Evolutionary conservation across 2,888 invertebrate species (phyloP).

Genomic region (Drosophila yooni): DNA sequence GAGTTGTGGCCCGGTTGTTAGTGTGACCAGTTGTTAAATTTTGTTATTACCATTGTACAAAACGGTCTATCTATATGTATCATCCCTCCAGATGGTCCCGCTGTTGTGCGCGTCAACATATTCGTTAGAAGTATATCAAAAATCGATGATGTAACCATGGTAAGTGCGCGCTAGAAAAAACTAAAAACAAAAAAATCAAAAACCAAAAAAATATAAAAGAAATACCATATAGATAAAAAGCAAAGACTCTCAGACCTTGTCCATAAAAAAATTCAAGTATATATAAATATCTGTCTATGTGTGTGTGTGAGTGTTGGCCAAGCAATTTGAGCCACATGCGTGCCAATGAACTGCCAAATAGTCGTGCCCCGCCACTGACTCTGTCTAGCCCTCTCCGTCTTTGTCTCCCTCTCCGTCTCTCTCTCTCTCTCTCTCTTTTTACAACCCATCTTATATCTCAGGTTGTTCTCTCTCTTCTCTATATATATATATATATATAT

Average conservation of each 20-base stretch:
- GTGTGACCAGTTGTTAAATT: slow-evolving; percentile 64
- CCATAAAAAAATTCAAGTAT: slow-evolving; percentile 9
- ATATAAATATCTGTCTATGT: slow-evolving; percentile 5
- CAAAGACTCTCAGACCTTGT: slow-evolving; percentile 30
- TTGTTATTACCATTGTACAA: slow-evolving; percentile 64
- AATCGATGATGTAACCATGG: slow-evolving; percentile 99
- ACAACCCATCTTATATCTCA: slow-evolving; percentile 1
- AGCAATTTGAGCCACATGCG: slow-evolving; percentile 27
- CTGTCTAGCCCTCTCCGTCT: slow-evolving; percentile 6
- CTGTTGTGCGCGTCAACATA: slow-evolving; percentile 98
- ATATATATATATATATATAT: not conserved
- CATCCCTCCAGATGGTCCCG: slow-evolving; percentile 92
- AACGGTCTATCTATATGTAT: slow-evolving; percentile 71
- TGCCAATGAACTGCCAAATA: slow-evolving; percentile 40
- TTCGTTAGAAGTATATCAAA: slow-evolving; percentile 99
- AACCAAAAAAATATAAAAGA: slow-evolving; percentile 19
- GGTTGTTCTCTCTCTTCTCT: slow-evolving; percentile 19
- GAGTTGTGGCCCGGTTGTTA: slow-evolving; percentile 2
- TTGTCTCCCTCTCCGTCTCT: not conserved
- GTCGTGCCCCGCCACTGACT: slow-evolving; percentile 8
- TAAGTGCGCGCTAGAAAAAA: slow-evolving; percentile 88
- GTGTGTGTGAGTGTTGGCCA: slow-evolving; percentile 20
- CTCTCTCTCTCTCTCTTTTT: slow-evolving; percentile 9
- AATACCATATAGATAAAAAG: slow-evolving; percentile 15
- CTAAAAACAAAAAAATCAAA: slow-evolving; percentile 33